phyloP scores from a whole-genome alignment of 2,113 vertebrate genomes.

The Paraplagusia blochii region DNA sequence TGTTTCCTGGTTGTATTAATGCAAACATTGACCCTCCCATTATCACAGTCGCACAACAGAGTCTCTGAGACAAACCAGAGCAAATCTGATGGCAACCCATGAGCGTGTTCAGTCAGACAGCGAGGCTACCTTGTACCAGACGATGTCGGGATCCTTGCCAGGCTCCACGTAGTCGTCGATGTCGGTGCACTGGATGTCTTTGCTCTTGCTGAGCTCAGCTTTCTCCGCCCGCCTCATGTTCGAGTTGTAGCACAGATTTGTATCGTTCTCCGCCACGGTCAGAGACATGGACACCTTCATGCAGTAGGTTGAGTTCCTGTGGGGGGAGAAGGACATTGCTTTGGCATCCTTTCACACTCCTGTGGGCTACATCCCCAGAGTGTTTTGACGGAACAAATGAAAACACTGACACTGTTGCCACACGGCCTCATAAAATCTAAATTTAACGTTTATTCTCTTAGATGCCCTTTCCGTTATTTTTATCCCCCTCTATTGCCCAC shows the following conservation, averaged over 20 bases:
- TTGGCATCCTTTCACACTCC: background rate
- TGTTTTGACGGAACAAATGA: background rate
- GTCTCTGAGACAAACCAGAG: slow-evolving; percentile 3
- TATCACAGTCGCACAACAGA: background rate
- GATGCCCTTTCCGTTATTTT: slow-evolving; percentile 12
- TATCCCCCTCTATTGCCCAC: slow-evolving; percentile 8
- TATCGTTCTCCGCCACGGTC: slow-evolving; percentile 95
- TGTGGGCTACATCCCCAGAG: background rate
- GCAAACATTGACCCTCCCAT: slow-evolving; percentile 15
- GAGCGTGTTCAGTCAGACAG: background rate
- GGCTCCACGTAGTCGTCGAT: slow-evolving; percentile 91
- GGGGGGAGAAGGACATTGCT: slow-evolving; percentile 42
- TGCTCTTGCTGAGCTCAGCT: slow-evolving; percentile 97
- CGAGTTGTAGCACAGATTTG: slow-evolving; percentile 94
- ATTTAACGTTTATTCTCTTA: slow-evolving; percentile 1
- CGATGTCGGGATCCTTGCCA: slow-evolving; percentile 89
- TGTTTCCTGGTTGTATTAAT: slow-evolving; percentile 23
- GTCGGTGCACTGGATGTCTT: slow-evolving; percentile 93
- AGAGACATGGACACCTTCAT: slow-evolving; percentile 99
- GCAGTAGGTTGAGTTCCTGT: slow-evolving; percentile 97
- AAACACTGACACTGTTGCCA: background rate
- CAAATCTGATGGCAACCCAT: background rate
- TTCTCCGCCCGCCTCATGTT: slow-evolving; percentile 95
- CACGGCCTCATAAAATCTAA: background rate
- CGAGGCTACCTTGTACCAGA: slow-evolving; percentile 92